A percentile compares a stretch with the other conserved stretches of the same genome.
These are phyloP conservation scores for Dynastes hyllus DNA, from an alignment of 2,888 invertebrate genomes.

Conservation along the genomic window DNA sequence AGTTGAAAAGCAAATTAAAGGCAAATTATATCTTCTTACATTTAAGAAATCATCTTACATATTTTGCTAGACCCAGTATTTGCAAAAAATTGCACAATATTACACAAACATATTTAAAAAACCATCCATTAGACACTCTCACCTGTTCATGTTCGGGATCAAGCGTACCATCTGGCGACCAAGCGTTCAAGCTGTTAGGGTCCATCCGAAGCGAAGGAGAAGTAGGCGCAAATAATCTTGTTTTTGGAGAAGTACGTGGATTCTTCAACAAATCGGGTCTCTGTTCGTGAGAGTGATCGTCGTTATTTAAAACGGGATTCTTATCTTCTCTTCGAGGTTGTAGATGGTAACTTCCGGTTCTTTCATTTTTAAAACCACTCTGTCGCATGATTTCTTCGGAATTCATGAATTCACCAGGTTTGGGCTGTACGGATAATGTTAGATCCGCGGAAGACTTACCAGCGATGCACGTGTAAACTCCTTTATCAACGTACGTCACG, in stretches of 20 bases:
- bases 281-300: slow-evolving; percentile 80
- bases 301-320: slow-evolving; percentile 69
- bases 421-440: slow-evolving; percentile 84
- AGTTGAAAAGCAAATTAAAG: too few relatives aligned
- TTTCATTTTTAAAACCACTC: slow-evolving; percentile 63
- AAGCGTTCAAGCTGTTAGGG: slow-evolving; percentile 62
- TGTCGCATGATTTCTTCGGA: slow-evolving; percentile 81
- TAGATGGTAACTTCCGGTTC: slow-evolving; percentile 62
- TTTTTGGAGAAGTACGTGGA: slow-evolving; percentile 62
- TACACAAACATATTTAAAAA: slow-evolving; percentile 6
- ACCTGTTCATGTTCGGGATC: slow-evolving; percentile 60
- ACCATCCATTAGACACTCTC: slow-evolving; percentile 19
- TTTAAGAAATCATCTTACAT: background rate
- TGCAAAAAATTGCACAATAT: background rate
- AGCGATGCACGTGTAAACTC: slow-evolving; percentile 90
- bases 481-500: slow-evolving; percentile 84
- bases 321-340: slow-evolving; percentile 68
- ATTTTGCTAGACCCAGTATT: background rate
- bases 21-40: too few relatives aligned
- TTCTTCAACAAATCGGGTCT: slow-evolving; percentile 71
- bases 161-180: slow-evolving; percentile 63
- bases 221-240: slow-evolving; percentile 66
- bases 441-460: slow-evolving; percentile 88
- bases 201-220: slow-evolving; percentile 63
- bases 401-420: slow-evolving; percentile 85